A percentile compares a stretch with the other conserved stretches of the same genome.
Evolutionary conservation across 1,140 invertebrate genomes (phyloP).

Genomic region (Diorhabda elongata): DNA sequence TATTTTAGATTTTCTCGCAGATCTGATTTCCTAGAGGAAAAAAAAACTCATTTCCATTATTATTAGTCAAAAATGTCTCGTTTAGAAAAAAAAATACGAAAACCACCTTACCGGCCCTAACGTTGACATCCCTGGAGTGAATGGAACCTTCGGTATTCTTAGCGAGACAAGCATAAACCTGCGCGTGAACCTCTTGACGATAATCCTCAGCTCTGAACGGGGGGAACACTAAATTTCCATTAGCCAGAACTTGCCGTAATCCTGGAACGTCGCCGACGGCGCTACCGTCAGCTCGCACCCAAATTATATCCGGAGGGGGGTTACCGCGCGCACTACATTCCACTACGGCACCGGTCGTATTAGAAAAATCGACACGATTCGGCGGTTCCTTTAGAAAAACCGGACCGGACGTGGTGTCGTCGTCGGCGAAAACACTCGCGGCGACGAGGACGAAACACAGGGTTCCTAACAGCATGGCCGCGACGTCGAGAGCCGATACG

Average conservation of each 20-base stretch:
- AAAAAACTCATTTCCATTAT: too few species aligned
- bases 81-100: not conserved
- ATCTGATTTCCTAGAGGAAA: too few species aligned
- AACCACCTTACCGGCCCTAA: slow-evolving; percentile 77
- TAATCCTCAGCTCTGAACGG: slow-evolving; percentile 91
- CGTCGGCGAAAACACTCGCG: slow-evolving; percentile 50
- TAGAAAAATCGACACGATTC: slow-evolving; percentile 87
- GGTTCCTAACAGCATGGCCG: slow-evolving; percentile 21
- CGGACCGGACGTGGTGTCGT: slow-evolving; percentile 75
- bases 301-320: slow-evolving; percentile 87
- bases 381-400: slow-evolving; percentile 89
- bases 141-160: slow-evolving; percentile 84
- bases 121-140: slow-evolving; percentile 86
- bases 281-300: slow-evolving; percentile 83
- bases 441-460: slow-evolving; percentile 16
- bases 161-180: slow-evolving; percentile 88
- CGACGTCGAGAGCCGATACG: not conserved
- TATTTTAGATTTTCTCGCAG: too few species aligned
- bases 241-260: slow-evolving; percentile 67
- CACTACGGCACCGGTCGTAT: slow-evolving; percentile 87
- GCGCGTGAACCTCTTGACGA: slow-evolving; percentile 87
- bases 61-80: not conserved
- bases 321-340: slow-evolving; percentile 88
- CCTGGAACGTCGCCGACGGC: slow-evolving; percentile 86
- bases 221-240: slow-evolving; percentile 90